phyloP scores from a whole-genome alignment of 2,888 invertebrate genomes.

The Trisateles emortualis region DNA sequence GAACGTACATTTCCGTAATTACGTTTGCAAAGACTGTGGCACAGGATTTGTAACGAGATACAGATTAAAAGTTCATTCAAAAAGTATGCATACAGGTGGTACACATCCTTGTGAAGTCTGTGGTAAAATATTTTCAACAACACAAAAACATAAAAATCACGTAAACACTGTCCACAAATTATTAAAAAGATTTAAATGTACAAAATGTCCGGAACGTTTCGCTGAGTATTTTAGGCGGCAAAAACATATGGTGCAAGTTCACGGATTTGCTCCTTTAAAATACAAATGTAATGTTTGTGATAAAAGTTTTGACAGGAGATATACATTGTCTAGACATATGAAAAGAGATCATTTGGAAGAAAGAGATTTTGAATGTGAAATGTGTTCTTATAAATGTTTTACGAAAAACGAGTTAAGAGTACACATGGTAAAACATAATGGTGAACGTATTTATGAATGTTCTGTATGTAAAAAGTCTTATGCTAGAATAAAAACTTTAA shows the following conservation, averaged over 20 bases:
- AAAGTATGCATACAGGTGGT: conserved; percentile 66
- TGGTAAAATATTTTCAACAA: conserved; percentile 64
- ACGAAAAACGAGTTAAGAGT: conserved; percentile 69
- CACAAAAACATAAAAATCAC: conserved; percentile 69
- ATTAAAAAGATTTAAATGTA: conserved; percentile 69
- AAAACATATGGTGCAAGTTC: conserved; percentile 69
- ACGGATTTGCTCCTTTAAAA: conserved; percentile 63
- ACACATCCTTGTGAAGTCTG: conserved; percentile 66
- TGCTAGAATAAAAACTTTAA: too few species aligned
- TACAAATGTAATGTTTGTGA: conserved; percentile 76
- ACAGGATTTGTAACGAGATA: conserved; percentile 74
- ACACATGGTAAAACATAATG: conserved; percentile 72
- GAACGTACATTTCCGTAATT: conserved; percentile 77
- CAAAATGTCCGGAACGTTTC: conserved; percentile 70
- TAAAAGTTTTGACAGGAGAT: conserved; percentile 60
- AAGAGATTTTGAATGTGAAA: conserved; percentile 56
- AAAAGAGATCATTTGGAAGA: conserved; percentile 72
- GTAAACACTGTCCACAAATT: conserved; percentile 67
- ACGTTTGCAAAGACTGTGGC: conserved; percentile 74
- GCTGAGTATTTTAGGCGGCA: conserved; percentile 71
- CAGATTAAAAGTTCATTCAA: conserved; percentile 67
- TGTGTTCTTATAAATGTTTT: conserved; percentile 64
- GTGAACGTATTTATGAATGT: conserved; percentile 69
- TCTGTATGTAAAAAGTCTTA: conserved; percentile 75
- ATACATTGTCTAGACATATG: conserved; percentile 69